These are phyloP conservation scores for Micoletzkya japonica DNA, from an alignment of 2,888 invertebrate genomes.

Conservation along the genomic window DNA sequence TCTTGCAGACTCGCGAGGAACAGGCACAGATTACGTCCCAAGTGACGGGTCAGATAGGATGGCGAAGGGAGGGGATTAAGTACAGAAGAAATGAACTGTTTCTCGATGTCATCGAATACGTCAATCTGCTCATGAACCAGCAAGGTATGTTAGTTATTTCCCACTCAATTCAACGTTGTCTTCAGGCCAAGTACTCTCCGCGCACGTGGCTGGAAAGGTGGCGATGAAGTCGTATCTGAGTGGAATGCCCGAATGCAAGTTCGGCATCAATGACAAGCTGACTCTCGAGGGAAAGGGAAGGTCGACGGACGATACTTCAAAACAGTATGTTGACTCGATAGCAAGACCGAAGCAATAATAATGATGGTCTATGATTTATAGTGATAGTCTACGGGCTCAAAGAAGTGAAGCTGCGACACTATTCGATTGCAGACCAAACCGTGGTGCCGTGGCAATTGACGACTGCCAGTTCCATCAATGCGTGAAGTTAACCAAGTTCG, in stretches of 20 bases:
- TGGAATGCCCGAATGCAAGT: conserved; percentile 99
- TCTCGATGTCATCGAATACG: conserved; percentile 96
- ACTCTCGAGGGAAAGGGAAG: conserved; percentile 83
- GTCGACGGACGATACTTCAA: conserved; percentile 76
- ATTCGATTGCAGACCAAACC: conserved; percentile 71
- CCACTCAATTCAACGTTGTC: not conserved
- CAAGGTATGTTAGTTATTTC: conserved; percentile 74
- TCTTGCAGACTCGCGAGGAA: conserved; percentile 89
- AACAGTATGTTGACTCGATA: conserved; percentile 67
- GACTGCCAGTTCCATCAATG: conserved; percentile 99
- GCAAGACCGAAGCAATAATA: not conserved
- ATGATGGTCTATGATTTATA: not conserved
- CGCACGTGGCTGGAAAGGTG: conserved; percentile 98
- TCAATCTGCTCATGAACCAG: conserved; percentile 97
- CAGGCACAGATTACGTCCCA: conserved; percentile 99
- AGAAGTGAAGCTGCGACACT: not conserved
- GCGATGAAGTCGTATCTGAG: conserved; percentile 99
- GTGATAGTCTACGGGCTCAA: not conserved
- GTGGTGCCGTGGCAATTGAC: conserved; percentile 98
- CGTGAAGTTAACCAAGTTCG: conserved; percentile 98
- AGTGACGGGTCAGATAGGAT: conserved; percentile 79
- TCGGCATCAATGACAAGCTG: conserved; percentile 97
- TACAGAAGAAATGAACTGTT: conserved; percentile 97
- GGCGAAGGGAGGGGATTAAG: conserved; percentile 98
- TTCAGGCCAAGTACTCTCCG: conserved; percentile 90